Percentiles rank a stretch among this genome's conserved stretches.
Evolutionary conservation across 1,140 invertebrate genomes (phyloP).

Genomic region (Lethrus apterus): DNA sequence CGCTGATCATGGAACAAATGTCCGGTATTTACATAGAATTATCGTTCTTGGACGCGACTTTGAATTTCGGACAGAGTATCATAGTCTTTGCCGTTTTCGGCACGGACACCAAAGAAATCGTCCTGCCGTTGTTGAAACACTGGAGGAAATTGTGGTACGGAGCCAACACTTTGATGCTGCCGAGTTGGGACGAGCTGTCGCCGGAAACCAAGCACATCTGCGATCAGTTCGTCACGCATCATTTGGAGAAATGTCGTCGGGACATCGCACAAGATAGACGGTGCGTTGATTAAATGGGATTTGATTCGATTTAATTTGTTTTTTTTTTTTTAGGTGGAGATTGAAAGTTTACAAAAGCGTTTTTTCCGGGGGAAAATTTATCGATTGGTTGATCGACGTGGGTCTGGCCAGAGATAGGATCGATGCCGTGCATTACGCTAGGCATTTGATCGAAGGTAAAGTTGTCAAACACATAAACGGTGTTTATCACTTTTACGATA

Average conservation of each 20-base stretch:
- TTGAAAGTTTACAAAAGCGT: slow-evolving; percentile 67
- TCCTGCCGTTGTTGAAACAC: slow-evolving; percentile 57
- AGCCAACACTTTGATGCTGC: slow-evolving; percentile 60
- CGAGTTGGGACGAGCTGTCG: slow-evolving; percentile 64
- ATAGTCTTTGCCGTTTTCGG: slow-evolving; percentile 82
- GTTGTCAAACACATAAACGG: slow-evolving; percentile 76
- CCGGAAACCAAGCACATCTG: slow-evolving; percentile 74
- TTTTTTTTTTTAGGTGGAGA: slow-evolving; percentile 51
- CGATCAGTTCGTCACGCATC: slow-evolving; percentile 81
- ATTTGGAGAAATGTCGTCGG: slow-evolving; percentile 70
- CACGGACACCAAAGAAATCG: slow-evolving; percentile 65
- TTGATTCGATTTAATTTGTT: neutral
- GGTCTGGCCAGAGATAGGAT: slow-evolving; percentile 65
- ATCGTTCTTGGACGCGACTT: slow-evolving; percentile 79
- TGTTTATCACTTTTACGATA: slow-evolving; percentile 72
- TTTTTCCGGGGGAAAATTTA: slow-evolving; percentile 76
- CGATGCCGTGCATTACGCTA: slow-evolving; percentile 76
- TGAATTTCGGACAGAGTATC: slow-evolving; percentile 83
- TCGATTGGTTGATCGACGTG: slow-evolving; percentile 77
- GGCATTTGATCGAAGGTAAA: slow-evolving; percentile 71
- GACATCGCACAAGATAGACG: slow-evolving; percentile 70
- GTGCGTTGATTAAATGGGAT: slow-evolving; percentile 32
- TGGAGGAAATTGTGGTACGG: slow-evolving; percentile 60
- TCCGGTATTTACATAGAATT: slow-evolving; percentile 87
- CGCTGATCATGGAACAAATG: slow-evolving; percentile 73